These are phyloP conservation scores for Encarsia formosa DNA, from an alignment of 2,888 invertebrate species.

Conservation along the genomic window DNA sequence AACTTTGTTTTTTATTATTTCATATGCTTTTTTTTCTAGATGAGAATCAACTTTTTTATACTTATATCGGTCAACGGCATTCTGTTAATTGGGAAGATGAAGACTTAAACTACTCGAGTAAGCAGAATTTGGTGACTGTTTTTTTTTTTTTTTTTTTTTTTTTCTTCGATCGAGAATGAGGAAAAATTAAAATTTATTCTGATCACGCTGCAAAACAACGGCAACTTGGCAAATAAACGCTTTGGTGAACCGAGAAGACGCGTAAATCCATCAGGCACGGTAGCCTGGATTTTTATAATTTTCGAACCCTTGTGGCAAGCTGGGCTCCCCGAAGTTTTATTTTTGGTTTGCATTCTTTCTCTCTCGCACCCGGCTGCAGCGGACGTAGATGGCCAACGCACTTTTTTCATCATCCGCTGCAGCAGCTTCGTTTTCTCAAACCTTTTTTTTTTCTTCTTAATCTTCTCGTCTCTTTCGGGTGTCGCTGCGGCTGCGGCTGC, in stretches of 20 bases:
- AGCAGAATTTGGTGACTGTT: too few species aligned
- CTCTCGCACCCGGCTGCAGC: constrained; percentile 41
- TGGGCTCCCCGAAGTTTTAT: constrained; percentile 27
- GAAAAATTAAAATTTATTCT: too few species aligned
- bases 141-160: too few species aligned
- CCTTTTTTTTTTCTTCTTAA: constrained; percentile 2
- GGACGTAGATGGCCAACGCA: constrained; percentile 36
- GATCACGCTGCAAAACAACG: too few species aligned
- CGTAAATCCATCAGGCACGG: constrained; percentile 16
- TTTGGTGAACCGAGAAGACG: constrained; percentile 11
- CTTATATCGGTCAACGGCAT: too few species aligned
- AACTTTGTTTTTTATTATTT: too few species aligned
- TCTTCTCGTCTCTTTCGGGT: not conserved
- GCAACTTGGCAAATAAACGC: too few species aligned
- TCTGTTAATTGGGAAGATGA: too few species aligned
- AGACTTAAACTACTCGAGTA: too few species aligned
- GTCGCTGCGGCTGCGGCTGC: constrained; percentile 14
- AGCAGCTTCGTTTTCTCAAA: not conserved
- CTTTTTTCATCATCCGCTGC: constrained; percentile 32
- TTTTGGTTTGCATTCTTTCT: constrained; percentile 31
- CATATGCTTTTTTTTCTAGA: too few species aligned
- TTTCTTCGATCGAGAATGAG: too few species aligned
- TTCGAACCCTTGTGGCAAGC: constrained; percentile 51
- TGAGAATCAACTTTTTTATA: too few species aligned
- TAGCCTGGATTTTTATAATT: constrained; percentile 40